Evolutionary conservation across 2,113 vertebrate species (phyloP).

Genomic region (Parus major): DNA sequence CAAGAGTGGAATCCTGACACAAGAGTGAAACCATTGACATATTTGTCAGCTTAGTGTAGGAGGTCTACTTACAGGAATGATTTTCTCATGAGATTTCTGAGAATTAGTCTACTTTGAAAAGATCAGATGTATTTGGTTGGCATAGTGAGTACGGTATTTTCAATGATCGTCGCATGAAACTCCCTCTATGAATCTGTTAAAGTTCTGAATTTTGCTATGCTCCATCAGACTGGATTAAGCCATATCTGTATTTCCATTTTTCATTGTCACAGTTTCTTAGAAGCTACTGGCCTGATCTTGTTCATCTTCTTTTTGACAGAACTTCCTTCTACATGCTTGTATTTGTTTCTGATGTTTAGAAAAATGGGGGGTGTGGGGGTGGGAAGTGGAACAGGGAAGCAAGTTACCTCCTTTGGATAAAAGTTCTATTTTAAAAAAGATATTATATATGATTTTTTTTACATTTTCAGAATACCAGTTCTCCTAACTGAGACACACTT

Average conservation of each 20-base stretch:
- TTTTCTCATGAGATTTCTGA: neutral
- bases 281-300: neutral
- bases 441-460: neutral
- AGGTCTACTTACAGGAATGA: neutral
- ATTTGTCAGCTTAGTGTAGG: neutral
- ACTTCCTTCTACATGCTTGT: neutral
- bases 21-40: neutral
- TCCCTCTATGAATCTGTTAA: neutral
- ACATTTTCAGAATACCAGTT: neutral
- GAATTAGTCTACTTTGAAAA: neutral
- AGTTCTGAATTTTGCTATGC: neutral
- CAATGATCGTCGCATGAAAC: neutral
- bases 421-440: neutral
- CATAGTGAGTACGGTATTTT: neutral
- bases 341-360: neutral
- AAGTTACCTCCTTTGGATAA: neutral
- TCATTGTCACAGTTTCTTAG: neutral
- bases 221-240: neutral
- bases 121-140: neutral
- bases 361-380: accelerated
- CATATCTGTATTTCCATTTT: neutral
- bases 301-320: neutral
- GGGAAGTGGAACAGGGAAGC: accelerated
- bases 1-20: neutral
- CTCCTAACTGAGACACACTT: neutral